A percentile compares a stretch with the other conserved stretches of the same genome.
Conservation (phyloP, 2,113 vertebrate genomes). For the Tretioscincus oriximinensis region DNA sequence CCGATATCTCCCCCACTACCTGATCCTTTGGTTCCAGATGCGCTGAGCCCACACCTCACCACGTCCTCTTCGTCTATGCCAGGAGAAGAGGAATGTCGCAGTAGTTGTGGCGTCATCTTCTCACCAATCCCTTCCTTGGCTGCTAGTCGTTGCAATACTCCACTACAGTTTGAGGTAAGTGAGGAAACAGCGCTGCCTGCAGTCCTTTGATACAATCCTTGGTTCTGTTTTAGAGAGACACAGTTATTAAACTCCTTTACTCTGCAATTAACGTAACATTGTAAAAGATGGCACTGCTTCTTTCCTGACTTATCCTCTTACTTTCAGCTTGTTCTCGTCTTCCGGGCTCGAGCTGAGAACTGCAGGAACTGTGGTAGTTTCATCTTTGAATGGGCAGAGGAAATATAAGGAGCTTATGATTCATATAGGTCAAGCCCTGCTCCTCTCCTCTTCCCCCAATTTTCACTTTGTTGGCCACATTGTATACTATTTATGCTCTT, state of each 20-base stretch:
- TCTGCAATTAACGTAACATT: background rate
- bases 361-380: too few species aligned
- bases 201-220: background rate
- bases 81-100: constrained; percentile 79
- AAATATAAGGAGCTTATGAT: too few species aligned
- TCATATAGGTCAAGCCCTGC: too few species aligned
- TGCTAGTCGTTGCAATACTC: constrained; percentile 96
- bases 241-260: background rate
- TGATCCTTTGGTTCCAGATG: constrained; percentile 69
- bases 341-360: too few species aligned
- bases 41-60: constrained; percentile 77
- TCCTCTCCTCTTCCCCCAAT: background rate
- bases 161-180: constrained; percentile 95
- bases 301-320: background rate
- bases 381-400: too few species aligned
- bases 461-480: background rate
- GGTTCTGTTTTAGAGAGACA: background rate
- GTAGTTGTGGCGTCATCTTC: constrained; percentile 80
- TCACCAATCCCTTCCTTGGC: constrained; percentile 90
- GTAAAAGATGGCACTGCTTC: background rate
- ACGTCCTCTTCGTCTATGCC: constrained; percentile 76
- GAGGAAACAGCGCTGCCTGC: background rate
- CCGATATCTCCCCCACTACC: constrained; percentile 87
- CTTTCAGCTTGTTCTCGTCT: background rate
- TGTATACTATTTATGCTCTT: background rate